Conservation (phyloP, 2,797 vertebrate genomes). For the Argentina silus region DNA sequence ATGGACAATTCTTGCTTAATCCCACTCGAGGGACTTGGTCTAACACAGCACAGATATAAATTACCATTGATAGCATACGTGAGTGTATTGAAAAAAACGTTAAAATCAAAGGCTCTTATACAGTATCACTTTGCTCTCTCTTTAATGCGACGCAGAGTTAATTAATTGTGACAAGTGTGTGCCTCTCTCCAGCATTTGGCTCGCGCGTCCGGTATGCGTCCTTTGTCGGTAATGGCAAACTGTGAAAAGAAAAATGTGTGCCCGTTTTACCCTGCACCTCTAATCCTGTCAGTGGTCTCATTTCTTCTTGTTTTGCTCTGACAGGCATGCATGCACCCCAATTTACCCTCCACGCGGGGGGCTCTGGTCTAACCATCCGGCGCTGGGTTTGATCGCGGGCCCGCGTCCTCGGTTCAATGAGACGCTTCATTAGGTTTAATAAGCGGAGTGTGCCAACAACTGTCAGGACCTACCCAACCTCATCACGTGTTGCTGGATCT, state of each 20-base stretch:
- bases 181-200: slow-evolving; percentile 32
- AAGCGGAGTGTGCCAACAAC: slow-evolving; percentile 71
- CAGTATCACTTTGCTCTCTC: neutral
- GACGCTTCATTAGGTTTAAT: slow-evolving; percentile 73
- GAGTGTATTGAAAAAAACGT: neutral
- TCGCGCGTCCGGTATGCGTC: slow-evolving; percentile 11
- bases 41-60: no score
- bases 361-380: slow-evolving; percentile 38
- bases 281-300: slow-evolving; percentile 55
- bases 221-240: slow-evolving; percentile 40
- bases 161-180: slow-evolving; percentile 45
- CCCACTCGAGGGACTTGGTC: no score
- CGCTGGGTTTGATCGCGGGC: slow-evolving; percentile 63
- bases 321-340: slow-evolving; percentile 57
- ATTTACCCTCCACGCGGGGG: slow-evolving; percentile 45
- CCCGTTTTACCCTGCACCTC: slow-evolving; percentile 38
- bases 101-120: neutral
- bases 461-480: slow-evolving; percentile 62
- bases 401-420: slow-evolving; percentile 63
- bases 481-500: slow-evolving; percentile 51
- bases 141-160: slow-evolving; percentile 3
- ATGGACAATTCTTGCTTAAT: no score
- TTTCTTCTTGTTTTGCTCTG: slow-evolving; percentile 48
- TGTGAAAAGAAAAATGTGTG: slow-evolving; percentile 47
- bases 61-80: no score